Base-by-base conservation (phyloP, 2,797 vertebrate genomes). In the Poecilia gillii region DNA sequence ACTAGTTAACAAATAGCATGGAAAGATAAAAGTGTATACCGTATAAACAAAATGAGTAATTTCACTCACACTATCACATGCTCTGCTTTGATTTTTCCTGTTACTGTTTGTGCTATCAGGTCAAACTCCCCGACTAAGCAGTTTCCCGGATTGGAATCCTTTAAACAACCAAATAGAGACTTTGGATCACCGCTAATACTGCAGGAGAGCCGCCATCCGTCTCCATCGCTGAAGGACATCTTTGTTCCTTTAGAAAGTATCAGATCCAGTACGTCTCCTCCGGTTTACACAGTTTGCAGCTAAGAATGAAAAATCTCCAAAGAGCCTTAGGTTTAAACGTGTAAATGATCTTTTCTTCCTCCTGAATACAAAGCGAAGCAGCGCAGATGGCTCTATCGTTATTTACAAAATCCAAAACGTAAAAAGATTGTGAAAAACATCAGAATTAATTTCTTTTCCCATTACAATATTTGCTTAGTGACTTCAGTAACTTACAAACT, bases 211-310 rank as follows among this genome's bases (percentile, higher is more conserved):
- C 49, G 25, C 0, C 71, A 46, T 87, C 73, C 16, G 0, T 88
- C 89, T 3, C 86, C 88, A 16, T 87, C 92, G 41, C 90, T 97
- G 82, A 94, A 95, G 71, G 89, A 94, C 9, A 80, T 97, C 86
- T 96, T 94, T 85, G 95, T 97, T 77, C 96, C 97, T 20, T 64
- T 97, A 92, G 93, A 94, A 72, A 93, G 94, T 80, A 93, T 98
- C 82, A 97, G 85, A 83, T 90, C 90, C 1, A 97, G 97, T 98
- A 93, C 84, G 96, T 95, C 3, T 8, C 6, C 43, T 75, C 0
- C 62, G 20, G 2, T 25, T 4, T 53, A 0, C 51, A 53, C 49
- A 51, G 51, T 53, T 53, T 59, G 43, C 51, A 20, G 59, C 51
- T 33, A 13, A 36, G 25, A 73, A 71, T 6, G 6, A 43, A 71